phyloP scores from a whole-genome alignment of 2,113 vertebrate species.

The Pelvicachromis taeniatus region DNA sequence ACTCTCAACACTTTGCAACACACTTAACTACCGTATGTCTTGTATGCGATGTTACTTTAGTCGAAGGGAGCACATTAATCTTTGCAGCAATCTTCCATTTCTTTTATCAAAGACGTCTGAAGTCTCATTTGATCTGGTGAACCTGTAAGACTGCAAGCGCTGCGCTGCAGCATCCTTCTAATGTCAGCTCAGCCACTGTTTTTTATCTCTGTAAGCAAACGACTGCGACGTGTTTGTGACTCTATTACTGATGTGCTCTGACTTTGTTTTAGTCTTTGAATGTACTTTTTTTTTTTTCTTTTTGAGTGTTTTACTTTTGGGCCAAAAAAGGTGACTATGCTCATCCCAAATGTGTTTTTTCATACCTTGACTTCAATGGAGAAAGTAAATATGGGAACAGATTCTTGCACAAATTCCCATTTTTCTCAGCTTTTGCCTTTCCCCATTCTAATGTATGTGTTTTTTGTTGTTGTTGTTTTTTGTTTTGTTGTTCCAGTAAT shows the following conservation, averaged over 20 bases:
- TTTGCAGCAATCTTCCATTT: conserved; percentile 6
- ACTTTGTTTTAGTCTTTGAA: conserved; percentile 2
- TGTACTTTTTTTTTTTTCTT: neutral
- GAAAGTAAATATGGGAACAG: conserved; percentile 29
- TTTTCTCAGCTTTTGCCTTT: conserved; percentile 21
- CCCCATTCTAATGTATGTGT: neutral
- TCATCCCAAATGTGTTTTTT: conserved; percentile 45
- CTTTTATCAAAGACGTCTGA: neutral
- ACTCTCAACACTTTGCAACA: conserved; percentile 10
- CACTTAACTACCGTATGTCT: conserved; percentile 10
- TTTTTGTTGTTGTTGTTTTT: neutral
- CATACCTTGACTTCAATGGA: conserved; percentile 1
- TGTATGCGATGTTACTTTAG: conserved; percentile 10
- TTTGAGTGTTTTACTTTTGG: conserved; percentile 14
- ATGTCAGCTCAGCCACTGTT: neutral
- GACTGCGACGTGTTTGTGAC: neutral
- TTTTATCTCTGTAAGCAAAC: neutral
- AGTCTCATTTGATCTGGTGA: neutral
- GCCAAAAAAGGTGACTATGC: conserved; percentile 50
- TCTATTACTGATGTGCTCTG: neutral
- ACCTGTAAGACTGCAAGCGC: neutral
- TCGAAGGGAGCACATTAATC: conserved; percentile 3
- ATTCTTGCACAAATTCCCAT: conserved; percentile 62
- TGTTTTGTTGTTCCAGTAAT: conserved; percentile 10
- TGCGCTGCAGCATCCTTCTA: neutral